These are phyloP conservation scores for Mormyrus iriodes DNA, from an alignment of 2,113 vertebrate species.

Conservation along the genomic window DNA sequence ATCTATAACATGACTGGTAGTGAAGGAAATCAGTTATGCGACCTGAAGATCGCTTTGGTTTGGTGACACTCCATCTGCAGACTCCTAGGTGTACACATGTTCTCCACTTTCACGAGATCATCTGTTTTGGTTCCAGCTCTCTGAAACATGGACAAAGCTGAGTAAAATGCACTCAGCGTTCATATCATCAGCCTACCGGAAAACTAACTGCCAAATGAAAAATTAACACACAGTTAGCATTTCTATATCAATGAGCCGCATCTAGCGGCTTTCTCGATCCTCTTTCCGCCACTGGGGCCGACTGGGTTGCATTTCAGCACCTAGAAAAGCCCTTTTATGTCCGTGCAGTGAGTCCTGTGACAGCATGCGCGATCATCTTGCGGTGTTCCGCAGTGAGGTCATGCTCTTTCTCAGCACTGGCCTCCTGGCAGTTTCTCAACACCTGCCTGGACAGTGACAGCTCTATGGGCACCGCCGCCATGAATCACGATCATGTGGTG, in stretches of 20 bases:
- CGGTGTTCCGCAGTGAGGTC: slow-evolving; percentile 83
- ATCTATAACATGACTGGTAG: not conserved
- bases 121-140: not conserved
- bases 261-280: slow-evolving; percentile 35
- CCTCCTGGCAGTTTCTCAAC: slow-evolving; percentile 66
- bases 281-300: slow-evolving; percentile 34
- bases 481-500: slow-evolving; percentile 96
- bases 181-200: not conserved
- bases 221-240: slow-evolving; percentile 26
- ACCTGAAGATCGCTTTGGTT: not conserved
- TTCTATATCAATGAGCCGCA: not conserved
- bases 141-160: not conserved
- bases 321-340: slow-evolving; percentile 77
- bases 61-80: not conserved
- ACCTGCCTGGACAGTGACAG: slow-evolving; percentile 96
- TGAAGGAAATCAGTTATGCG: not conserved
- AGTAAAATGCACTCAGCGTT: not conserved
- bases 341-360: slow-evolving; percentile 76
- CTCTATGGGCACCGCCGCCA: slow-evolving; percentile 87
- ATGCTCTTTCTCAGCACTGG: slow-evolving; percentile 61
- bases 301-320: slow-evolving; percentile 60
- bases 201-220: slow-evolving; percentile 28
- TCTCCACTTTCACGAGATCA: not conserved
- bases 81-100: not conserved
- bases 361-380: slow-evolving; percentile 74